A percentile compares a stretch with the other conserved stretches of the same genome.
These are phyloP conservation scores for Clivina fossor DNA, from an alignment of 2,888 invertebrate genomes.

Conservation along the genomic window DNA sequence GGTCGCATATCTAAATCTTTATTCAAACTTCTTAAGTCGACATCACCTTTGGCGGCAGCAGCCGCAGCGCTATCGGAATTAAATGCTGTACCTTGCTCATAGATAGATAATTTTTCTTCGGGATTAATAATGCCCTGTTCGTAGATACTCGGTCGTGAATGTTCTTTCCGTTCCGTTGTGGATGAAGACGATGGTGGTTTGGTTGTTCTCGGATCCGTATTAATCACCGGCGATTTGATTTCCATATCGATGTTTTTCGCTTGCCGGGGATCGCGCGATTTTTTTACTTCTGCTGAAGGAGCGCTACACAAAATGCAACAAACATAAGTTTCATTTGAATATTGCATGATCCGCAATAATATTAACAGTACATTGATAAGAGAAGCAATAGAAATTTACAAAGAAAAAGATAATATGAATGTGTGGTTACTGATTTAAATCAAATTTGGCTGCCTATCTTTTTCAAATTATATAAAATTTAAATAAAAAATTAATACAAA, in stretches of 20 bases:
- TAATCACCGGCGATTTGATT: conserved; percentile 44
- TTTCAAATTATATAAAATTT: not conserved
- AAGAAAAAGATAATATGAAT: too few relatives aligned
- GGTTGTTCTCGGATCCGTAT: conserved; percentile 41
- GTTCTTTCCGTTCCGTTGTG: conserved; percentile 10
- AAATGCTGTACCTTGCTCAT: too few relatives aligned
- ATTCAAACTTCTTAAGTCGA: conserved; percentile 53
- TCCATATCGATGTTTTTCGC: conserved; percentile 13
- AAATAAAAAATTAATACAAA: conserved; percentile 3
- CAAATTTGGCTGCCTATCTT: too few relatives aligned
- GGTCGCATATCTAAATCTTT: conserved; percentile 58
- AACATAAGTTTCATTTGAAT: too few relatives aligned
- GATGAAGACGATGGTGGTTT: not conserved
- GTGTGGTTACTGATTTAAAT: too few relatives aligned
- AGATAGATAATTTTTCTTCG: conserved; percentile 50
- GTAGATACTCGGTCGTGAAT: conserved; percentile 58
- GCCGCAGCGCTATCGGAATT: not conserved
- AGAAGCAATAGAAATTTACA: too few relatives aligned
- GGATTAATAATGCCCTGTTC: conserved; percentile 62
- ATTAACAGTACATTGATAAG: too few relatives aligned
- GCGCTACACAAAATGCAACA: too few relatives aligned
- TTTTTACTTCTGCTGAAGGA: not conserved
- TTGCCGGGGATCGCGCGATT: conserved; percentile 35
- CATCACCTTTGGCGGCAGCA: conserved; percentile 54
- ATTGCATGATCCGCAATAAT: not conserved